These are phyloP conservation scores for Dendrophyllia cribrosa DNA, from an alignment of 64 coral and sea anemone genomes.

Conservation along the genomic window DNA sequence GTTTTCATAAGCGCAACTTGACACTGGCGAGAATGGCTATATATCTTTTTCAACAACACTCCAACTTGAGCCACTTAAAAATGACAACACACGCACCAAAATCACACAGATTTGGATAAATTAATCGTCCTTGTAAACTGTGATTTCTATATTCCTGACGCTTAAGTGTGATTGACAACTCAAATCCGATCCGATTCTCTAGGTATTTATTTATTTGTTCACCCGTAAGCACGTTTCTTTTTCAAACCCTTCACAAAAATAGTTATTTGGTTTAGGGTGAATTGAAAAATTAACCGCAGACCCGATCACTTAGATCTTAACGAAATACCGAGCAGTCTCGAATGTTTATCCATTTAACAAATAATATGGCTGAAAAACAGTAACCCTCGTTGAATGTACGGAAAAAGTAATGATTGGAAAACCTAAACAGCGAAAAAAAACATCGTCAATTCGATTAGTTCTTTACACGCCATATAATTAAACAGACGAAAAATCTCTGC, in stretches of 20 bases:
- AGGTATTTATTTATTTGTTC: slow-evolving; percentile 31
- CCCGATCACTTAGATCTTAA: slow-evolving; percentile 4
- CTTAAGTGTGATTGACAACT: slow-evolving; percentile 35
- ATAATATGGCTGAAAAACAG: slow-evolving; percentile 5
- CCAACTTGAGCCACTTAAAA: neutral
- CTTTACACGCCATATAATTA: neutral
- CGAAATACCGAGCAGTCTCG: slow-evolving; percentile 19
- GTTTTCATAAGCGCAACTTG: neutral
- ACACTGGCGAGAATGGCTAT: neutral
- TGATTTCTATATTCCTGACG: neutral
- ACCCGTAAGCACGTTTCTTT: neutral
- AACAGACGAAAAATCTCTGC: neutral
- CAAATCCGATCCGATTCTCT: slow-evolving; percentile 10
- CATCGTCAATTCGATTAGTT: neutral
- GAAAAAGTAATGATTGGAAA: neutral
- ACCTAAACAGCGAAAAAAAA: neutral
- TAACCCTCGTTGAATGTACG: neutral
- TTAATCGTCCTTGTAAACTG: neutral
- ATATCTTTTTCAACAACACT: slow-evolving; percentile 25
- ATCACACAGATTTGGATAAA: slow-evolving; percentile 22
- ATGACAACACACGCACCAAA: neutral
- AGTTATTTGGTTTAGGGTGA: slow-evolving; percentile 4
- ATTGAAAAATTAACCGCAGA: slow-evolving; percentile 24
- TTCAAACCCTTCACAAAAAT: neutral
- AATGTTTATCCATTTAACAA: slow-evolving; percentile 36